Evolutionary conservation across 2,113 vertebrate species (phyloP).

Genomic region (Theristicus caerulescens): DNA sequence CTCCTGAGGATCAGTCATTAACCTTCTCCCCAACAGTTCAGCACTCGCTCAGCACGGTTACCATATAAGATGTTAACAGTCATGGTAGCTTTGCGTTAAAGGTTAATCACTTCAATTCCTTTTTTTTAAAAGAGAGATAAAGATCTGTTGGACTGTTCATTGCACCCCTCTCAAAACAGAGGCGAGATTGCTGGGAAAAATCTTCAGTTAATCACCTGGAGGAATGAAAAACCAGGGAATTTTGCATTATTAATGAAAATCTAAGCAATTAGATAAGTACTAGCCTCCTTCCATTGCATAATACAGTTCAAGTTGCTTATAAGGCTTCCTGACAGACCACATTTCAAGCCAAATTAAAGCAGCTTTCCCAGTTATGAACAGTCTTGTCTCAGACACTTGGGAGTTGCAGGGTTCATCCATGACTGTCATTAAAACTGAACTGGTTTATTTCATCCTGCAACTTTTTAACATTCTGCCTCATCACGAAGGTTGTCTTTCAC

Average conservation of each 20-base stretch:
- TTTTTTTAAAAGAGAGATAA: background rate
- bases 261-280: constrained; percentile 33
- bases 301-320: constrained; percentile 16
- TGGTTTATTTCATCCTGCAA: constrained; percentile 5
- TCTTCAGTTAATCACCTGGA: constrained; percentile 51
- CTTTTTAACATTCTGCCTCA: background rate
- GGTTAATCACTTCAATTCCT: constrained; percentile 38
- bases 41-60: background rate
- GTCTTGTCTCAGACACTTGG: background rate
- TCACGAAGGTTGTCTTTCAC: background rate
- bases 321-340: background rate
- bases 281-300: background rate
- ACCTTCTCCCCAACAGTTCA: constrained; percentile 33
- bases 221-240: constrained; percentile 14
- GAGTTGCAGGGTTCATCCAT: background rate
- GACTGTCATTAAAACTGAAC: background rate
- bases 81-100: constrained; percentile 4
- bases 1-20: constrained; percentile 36
- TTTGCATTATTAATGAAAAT: constrained; percentile 59
- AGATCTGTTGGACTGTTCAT: constrained; percentile 26
- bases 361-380: background rate
- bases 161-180: constrained; percentile 46
- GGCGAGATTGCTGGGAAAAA: background rate
- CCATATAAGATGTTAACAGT: background rate
- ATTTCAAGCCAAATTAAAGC: constrained; percentile 32